A percentile compares a stretch with the other conserved stretches of the same genome.
phyloP scores from a whole-genome alignment of 2,888 invertebrate genomes.

The Hydropsyche betteni region DNA sequence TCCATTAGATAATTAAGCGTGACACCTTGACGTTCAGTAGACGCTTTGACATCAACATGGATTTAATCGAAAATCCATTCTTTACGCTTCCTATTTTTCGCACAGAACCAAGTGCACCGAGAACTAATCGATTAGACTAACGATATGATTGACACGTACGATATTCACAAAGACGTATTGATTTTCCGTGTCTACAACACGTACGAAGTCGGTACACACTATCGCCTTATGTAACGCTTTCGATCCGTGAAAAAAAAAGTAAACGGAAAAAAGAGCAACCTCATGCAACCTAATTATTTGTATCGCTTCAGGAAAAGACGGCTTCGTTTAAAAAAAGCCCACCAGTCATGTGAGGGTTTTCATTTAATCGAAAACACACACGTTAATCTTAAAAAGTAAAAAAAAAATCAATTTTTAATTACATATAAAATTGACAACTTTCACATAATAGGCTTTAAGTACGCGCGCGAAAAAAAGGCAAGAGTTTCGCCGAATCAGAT shows the following conservation, averaged over 20 bases:
- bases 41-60: not conserved
- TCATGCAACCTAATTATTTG: constrained; percentile 31
- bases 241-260: not conserved
- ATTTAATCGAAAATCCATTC: not conserved
- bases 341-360: constrained; percentile 31
- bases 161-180: constrained; percentile 16
- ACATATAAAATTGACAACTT: too few species aligned
- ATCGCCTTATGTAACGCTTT: not conserved
- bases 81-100: not conserved
- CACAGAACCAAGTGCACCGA: too few species aligned
- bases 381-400: too few species aligned
- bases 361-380: constrained; percentile 4
- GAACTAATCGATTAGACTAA: constrained; percentile 10
- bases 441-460: too few species aligned
- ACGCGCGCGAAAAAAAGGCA: too few species aligned
- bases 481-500: too few species aligned
- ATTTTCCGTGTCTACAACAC: constrained; percentile 7
- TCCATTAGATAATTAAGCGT: not conserved
- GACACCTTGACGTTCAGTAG: not conserved
- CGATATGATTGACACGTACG: constrained; percentile 15
- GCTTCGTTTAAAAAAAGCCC: constrained; percentile 16
- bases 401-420: too few species aligned
- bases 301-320: constrained; percentile 22
- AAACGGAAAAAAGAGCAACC: constrained; percentile 12
- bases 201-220: constrained; percentile 10